A percentile compares a stretch with the other conserved stretches of the same genome.
These are phyloP conservation scores for Bubo scandiacus DNA, from an alignment of 2,113 vertebrate genomes.

Conservation along the genomic window DNA sequence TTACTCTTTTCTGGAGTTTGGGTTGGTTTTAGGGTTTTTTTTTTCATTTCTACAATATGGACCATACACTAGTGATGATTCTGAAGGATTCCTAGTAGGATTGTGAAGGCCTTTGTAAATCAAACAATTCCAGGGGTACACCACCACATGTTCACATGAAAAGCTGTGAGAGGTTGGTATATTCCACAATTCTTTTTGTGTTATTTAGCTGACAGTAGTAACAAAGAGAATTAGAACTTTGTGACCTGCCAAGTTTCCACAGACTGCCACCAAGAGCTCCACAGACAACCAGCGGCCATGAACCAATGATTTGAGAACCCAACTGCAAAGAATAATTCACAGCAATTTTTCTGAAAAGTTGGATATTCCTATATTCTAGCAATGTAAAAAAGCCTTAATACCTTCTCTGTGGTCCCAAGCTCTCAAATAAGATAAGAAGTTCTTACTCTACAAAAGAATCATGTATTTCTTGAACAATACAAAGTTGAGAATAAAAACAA, in stretches of 20 bases:
- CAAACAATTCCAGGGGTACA: neutral
- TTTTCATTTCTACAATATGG: neutral
- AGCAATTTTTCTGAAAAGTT: constrained; percentile 3
- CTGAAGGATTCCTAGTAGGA: neutral
- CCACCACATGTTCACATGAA: neutral
- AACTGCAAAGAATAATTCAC: neutral
- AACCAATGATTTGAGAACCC: neutral
- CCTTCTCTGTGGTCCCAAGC: neutral
- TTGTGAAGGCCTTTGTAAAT: neutral
- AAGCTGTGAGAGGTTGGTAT: neutral
- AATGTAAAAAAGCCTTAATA: neutral
- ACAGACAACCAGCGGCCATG: neutral
- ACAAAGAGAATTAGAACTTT: neutral
- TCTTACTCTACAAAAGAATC: constrained; percentile 54
- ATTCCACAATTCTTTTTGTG: neutral
- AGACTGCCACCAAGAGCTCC: neutral
- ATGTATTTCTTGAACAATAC: constrained; percentile 57
- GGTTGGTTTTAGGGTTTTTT: neutral
- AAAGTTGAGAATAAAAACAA: constrained; percentile 77
- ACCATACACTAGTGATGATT: neutral
- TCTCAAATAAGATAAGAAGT: constrained; percentile 45
- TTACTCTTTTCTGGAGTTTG: neutral
- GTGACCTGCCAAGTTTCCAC: neutral
- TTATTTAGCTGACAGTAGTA: neutral
- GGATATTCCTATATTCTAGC: neutral